Evolutionary conservation across 2,797 vertebrate genomes (phyloP).

Genomic region (Euphonia xanthogaster): DNA sequence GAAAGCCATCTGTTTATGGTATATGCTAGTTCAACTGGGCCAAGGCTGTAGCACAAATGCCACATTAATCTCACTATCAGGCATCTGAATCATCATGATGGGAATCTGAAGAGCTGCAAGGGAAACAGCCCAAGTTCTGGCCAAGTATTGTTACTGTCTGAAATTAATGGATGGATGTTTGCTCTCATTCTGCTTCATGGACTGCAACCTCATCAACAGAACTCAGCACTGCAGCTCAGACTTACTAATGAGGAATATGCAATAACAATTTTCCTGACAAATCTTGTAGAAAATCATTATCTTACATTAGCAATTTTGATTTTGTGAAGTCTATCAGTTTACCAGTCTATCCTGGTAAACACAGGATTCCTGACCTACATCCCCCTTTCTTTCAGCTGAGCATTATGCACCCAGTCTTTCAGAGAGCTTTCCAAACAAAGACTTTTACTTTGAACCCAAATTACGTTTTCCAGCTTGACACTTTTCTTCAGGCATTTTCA

Average conservation of each 20-base stretch:
- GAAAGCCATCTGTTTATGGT: background rate
- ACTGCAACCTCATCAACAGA: background rate
- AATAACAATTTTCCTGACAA: background rate
- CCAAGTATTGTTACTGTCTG: background rate
- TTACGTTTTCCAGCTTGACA: background rate
- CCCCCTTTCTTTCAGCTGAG: background rate
- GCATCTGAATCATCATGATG: background rate
- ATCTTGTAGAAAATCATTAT: background rate
- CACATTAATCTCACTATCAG: background rate
- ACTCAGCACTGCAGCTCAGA: background rate
- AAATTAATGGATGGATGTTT: background rate
- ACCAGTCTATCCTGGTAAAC: too few relatives aligned
- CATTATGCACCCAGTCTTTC: background rate
- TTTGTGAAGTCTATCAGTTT: background rate
- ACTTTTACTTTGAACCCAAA: background rate
- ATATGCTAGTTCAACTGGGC: background rate
- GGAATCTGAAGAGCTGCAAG: background rate
- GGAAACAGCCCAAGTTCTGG: background rate
- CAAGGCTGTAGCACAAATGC: background rate
- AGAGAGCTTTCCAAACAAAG: background rate
- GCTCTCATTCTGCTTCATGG: background rate
- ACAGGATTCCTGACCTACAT: background rate
- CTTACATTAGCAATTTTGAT: background rate
- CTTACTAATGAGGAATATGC: background rate
- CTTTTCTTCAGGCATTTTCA: background rate